Evolutionary conservation across 2,797 vertebrate genomes (phyloP), one percentile per base, ranked within the genome.

Genomic region (Pseudochromis fuscus): DNA sequence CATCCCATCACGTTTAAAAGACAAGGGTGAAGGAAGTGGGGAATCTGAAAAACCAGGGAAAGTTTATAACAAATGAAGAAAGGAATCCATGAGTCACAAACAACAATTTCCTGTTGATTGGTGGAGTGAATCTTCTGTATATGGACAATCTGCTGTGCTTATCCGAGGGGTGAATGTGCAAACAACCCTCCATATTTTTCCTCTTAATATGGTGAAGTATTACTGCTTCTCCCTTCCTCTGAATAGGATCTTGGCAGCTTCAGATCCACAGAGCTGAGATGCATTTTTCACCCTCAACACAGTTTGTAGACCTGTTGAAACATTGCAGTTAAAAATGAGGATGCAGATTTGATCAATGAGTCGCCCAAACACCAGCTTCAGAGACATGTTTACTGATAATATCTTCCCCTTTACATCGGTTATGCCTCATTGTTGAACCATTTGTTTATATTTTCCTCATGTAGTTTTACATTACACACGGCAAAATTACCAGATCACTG

Each of bases 221-320:
- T 25, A 1, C n/a, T 40, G 16, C 18, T 2, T 55, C 18, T 37
- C 25, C 27, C 63, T 6, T 64, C 19, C 58, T 71, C 56, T 21
- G 69, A 57, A 72, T 69, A 27, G 15, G 35, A 70, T 72, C 23
- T 31, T 13, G 23, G 52, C 48, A 19, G 35, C 35, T 60, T 8
- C 37, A 38, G 15, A 38, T 12, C 2, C 7, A 5, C 5, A 2
- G 18, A 61, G 27, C 9, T 48, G 18, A 19, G 28, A 45, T 45
- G 15, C 23, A 58, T 45, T 46, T 77, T 67, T 64, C 7, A n/a
- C n/a, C n/a, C n/a, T n/a, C n/a, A 42, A 13, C 24, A 37, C 33
- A 67, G 58, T 77, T 46, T 75, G 48, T 33, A 66, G 61, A 53
- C 35, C 55, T 55, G 45, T 66, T 62, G 13, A 68, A 72, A 57